phyloP scores from a whole-genome alignment of 2,888 invertebrate species.

The Pheosia gnoma region DNA sequence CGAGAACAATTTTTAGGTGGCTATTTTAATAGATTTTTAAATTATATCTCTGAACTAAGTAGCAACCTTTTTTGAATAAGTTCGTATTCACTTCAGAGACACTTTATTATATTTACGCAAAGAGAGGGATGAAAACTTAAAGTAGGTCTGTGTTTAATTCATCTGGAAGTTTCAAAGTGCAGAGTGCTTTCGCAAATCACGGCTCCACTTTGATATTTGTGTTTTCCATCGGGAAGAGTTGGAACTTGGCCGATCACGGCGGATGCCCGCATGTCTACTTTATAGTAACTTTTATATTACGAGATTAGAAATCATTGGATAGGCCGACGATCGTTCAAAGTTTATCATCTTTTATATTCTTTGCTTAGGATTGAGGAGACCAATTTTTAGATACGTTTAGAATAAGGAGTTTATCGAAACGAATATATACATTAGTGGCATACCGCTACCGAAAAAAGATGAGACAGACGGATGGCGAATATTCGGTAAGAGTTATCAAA shows the following conservation, averaged over 20 bases:
- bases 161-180: conserved; percentile 24
- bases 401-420: too few species aligned
- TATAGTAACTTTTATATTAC: conserved; percentile 67
- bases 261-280: conserved; percentile 70
- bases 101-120: neutral
- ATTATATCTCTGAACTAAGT: too few species aligned
- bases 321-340: conserved; percentile 35
- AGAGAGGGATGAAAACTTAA: neutral
- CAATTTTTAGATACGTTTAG: neutral
- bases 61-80: too few species aligned
- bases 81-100: neutral
- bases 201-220: conserved; percentile 56
- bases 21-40: too few species aligned
- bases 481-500: too few species aligned
- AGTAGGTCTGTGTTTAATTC: conserved; percentile 7
- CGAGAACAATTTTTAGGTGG: too few species aligned
- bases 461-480: too few species aligned
- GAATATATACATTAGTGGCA: too few species aligned
- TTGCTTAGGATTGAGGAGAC: neutral
- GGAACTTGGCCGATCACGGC: conserved; percentile 58
- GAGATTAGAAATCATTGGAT: conserved; percentile 57
- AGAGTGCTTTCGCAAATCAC: conserved; percentile 35
- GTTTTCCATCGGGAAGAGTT: conserved; percentile 64
- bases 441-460: too few species aligned
- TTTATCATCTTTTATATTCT: conserved; percentile 10